These are phyloP conservation scores for Pammene aurita DNA, from an alignment of 2,888 invertebrate species.

Conservation along the genomic window DNA sequence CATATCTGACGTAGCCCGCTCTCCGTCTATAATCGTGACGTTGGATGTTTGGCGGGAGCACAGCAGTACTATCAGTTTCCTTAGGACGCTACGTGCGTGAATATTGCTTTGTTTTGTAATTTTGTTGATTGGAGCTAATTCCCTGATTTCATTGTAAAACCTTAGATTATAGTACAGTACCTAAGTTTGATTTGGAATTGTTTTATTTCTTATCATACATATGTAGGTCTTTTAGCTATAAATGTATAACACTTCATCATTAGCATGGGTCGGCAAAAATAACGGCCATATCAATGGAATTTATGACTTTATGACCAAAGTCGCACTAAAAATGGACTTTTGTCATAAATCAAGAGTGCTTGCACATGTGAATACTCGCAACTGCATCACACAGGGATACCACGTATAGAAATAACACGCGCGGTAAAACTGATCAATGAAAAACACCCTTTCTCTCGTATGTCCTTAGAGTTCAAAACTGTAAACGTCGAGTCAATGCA, in stretches of 20 bases:
- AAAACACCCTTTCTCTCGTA: neutral
- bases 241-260: neutral
- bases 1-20: no score
- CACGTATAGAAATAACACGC: slow-evolving; percentile 16
- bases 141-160: no score
- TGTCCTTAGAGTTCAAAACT: neutral
- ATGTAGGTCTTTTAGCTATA: no score
- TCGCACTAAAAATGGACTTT: neutral
- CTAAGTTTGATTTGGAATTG: no score
- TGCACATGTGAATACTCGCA: slow-evolving; percentile 13
- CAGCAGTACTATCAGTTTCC: no score
- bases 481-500: neutral
- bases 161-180: no score
- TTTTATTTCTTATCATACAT: no score
- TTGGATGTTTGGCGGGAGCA: no score
- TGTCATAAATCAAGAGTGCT: slow-evolving; percentile 14
- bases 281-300: neutral
- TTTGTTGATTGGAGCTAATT: no score
- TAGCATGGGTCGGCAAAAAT: neutral
- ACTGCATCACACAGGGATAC: neutral
- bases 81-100: no score
- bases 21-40: no score
- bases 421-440: neutral
- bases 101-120: no score
- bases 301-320: neutral